Conservation (phyloP, 2,113 vertebrate genomes). For the Hippocampus mohnikei region DNA sequence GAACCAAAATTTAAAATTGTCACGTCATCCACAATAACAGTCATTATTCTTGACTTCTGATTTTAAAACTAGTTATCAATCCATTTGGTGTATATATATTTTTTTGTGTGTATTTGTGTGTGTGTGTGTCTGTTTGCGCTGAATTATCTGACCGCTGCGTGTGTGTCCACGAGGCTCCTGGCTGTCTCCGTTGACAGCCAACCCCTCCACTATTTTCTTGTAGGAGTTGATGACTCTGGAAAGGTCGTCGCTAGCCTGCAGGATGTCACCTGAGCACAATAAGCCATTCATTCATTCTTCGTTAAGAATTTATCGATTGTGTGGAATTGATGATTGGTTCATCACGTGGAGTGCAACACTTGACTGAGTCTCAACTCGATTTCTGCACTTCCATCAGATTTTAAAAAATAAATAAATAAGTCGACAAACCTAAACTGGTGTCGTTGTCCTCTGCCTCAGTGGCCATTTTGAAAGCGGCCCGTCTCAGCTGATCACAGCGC, state of each 20-base stretch:
- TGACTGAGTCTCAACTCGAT: background rate
- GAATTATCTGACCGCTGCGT: conserved; percentile 25
- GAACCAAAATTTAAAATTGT: too few relatives aligned
- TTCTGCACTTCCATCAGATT: background rate
- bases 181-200: conserved; percentile 78
- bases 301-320: background rate
- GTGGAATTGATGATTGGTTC: background rate
- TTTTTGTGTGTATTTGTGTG: too few relatives aligned
- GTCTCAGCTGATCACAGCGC: conserved; percentile 89
- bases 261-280: conserved; percentile 81
- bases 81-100: too few relatives aligned
- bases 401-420: background rate
- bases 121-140: background rate
- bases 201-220: conserved; percentile 84
- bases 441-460: conserved; percentile 96
- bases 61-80: too few relatives aligned
- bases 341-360: background rate
- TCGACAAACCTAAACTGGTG: conserved; percentile 79
- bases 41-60: too few relatives aligned
- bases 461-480: conserved; percentile 89
- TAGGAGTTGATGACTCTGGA: conserved; percentile 88
- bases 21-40: too few relatives aligned
- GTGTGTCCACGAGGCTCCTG: conserved; percentile 59
- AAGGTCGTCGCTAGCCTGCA: conserved; percentile 93
- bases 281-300: background rate